phyloP scores from a whole-genome alignment of 2,888 invertebrate species.

The Apoderus coryli region DNA sequence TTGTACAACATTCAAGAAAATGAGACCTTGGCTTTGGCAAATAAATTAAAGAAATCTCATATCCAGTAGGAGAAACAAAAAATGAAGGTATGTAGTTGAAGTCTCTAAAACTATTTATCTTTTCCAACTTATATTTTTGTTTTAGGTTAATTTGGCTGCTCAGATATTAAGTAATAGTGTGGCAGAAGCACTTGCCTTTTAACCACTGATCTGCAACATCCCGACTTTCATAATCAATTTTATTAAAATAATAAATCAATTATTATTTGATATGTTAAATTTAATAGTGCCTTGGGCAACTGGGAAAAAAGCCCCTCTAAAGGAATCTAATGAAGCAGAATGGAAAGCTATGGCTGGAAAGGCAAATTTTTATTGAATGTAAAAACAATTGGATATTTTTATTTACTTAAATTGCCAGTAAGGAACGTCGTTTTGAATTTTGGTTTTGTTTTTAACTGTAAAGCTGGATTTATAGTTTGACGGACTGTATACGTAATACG shows the following conservation, averaged over 20 bases:
- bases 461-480: no score
- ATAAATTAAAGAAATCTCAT: conserved; percentile 10
- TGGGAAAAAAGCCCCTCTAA: no score
- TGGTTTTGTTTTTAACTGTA: no score
- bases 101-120: conserved; percentile 6
- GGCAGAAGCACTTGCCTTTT: conserved; percentile 1
- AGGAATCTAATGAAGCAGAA: no score
- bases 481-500: no score
- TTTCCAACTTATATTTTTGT: no score
- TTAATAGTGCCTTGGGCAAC: conserved; percentile 6
- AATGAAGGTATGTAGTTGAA: conserved; percentile 10
- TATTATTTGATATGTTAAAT: conserved; percentile 9
- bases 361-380: no score
- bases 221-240: conserved; percentile 8
- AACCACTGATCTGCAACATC: conserved; percentile 6
- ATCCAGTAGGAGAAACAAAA: conserved; percentile 10
- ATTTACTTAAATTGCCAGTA: no score
- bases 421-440: no score
- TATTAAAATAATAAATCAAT: conserved; percentile 7
- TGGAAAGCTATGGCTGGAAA: no score
- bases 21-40: conserved; percentile 11
- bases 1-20: conserved; percentile 10
- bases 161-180: conserved; percentile 3
- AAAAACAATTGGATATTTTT: no score
- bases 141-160: conserved; percentile 5